Conservation (phyloP, 2,113 vertebrate genomes). For the Platysternon megacephalum region DNA sequence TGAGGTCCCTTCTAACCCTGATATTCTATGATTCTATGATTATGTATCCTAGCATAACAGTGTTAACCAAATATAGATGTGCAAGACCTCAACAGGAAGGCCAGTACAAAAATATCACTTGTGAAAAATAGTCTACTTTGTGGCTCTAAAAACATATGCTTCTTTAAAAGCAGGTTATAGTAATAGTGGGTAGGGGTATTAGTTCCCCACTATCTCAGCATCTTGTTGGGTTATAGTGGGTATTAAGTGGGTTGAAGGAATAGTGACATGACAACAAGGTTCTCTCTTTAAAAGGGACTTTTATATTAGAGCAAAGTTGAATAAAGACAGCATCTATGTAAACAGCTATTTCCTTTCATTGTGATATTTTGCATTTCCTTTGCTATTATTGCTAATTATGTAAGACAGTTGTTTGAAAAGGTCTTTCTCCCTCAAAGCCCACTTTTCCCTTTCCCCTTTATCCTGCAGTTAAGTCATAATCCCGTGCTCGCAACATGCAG, state of each 20-base stretch:
- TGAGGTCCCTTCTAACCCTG: too few species aligned
- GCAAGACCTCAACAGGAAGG: neutral
- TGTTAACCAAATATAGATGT: conserved; percentile 14
- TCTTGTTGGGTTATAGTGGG: neutral
- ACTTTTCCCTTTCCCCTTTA: neutral
- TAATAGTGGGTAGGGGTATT: neutral
- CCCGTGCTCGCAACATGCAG: neutral
- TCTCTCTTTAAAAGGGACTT: neutral
- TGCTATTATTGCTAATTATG: neutral
- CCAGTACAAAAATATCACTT: neutral
- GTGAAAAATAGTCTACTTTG: neutral
- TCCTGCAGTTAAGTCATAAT: neutral
- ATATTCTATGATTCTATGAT: too few species aligned
- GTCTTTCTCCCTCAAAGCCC: neutral
- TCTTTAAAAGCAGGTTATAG: neutral
- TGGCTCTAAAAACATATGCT: neutral
- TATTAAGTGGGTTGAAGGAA: neutral
- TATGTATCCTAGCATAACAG: neutral
- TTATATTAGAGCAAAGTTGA: neutral
- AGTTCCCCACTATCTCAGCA: neutral
- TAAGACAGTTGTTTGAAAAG: neutral
- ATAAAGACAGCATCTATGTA: neutral
- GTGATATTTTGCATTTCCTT: neutral
- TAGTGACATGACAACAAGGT: neutral
- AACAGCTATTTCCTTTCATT: neutral